A percentile compares a stretch with the other conserved stretches of the same genome.
Conservation (phyloP, 2,888 invertebrate species). For the Eudemis profundana region DNA sequence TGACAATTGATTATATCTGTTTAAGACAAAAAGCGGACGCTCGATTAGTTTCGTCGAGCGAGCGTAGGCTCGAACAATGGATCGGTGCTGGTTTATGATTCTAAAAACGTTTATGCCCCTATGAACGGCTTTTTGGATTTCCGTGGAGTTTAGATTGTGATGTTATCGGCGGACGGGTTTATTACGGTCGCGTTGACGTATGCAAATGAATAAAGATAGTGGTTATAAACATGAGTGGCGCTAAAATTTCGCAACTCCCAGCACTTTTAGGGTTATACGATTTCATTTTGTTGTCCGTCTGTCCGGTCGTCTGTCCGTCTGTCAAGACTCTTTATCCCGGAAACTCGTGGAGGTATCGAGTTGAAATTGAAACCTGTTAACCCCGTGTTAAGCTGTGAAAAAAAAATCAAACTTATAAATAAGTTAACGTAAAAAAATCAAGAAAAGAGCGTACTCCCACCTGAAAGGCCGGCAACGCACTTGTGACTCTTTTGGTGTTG, state of each 20-base stretch:
- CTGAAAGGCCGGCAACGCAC: no score
- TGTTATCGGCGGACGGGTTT: constrained; percentile 79
- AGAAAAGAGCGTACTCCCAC: no score
- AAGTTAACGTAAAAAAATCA: no score
- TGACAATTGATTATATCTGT: constrained; percentile 82
- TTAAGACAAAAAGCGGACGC: constrained; percentile 79
- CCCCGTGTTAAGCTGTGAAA: no score
- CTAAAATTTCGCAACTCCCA: constrained; percentile 28
- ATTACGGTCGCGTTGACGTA: constrained; percentile 72
- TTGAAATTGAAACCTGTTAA: no score
- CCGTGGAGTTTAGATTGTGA: constrained; percentile 74
- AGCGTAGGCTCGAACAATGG: constrained; percentile 82
- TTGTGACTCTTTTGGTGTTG: no score
- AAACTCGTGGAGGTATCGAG: no score
- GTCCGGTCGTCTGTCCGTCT: no score
- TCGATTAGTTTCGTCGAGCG: constrained; percentile 79
- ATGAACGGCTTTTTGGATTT: constrained; percentile 82
- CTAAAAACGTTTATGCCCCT: constrained; percentile 83
- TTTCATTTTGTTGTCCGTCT: no score
- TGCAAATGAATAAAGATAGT: constrained; percentile 60
- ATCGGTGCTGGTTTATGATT: constrained; percentile 82
- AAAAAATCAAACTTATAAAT: no score
- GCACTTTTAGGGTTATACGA: constrained; percentile 11
- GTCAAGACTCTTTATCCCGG: no score
- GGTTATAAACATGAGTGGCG: constrained; percentile 27